Conservation (phyloP, 2,113 vertebrate genomes). For the Isichthys henryi region DNA sequence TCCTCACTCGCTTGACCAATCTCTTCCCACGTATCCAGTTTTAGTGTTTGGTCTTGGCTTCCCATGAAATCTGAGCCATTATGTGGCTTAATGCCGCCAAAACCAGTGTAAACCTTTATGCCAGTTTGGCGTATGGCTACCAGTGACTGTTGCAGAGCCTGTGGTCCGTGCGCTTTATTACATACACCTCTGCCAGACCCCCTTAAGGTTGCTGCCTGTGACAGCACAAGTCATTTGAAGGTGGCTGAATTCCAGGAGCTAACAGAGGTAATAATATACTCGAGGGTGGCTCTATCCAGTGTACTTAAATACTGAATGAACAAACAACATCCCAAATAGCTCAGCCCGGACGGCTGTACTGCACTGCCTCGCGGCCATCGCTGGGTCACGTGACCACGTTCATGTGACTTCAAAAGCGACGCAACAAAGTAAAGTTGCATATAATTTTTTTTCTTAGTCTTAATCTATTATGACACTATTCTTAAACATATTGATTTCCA, state of each 20-base stretch:
- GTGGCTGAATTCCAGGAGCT: not conserved
- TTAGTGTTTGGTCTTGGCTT: not conserved
- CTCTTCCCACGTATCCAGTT: not conserved
- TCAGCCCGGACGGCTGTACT: not conserved
- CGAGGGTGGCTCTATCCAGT: not conserved
- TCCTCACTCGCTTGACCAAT: not conserved
- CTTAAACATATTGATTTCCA: not conserved
- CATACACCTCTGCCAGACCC: not conserved
- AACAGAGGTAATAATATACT: not conserved
- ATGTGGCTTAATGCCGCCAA: not conserved
- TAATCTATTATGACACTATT: not conserved
- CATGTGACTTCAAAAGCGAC: too few species aligned
- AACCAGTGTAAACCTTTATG: not conserved
- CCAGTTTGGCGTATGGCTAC: not conserved
- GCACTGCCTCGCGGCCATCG: not conserved
- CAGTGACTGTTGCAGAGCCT: not conserved
- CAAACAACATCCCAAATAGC: not conserved
- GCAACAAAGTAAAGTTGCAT: too few species aligned
- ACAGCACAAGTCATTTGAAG: conserved; percentile 8
- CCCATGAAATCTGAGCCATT: not conserved
- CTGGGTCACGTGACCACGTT: not conserved
- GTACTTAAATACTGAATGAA: not conserved
- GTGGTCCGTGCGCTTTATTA: not conserved
- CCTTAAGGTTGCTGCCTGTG: not conserved
- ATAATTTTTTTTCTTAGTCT: not conserved